phyloP scores from a whole-genome alignment of 2,113 vertebrate species.

The Silurus asotus region DNA sequence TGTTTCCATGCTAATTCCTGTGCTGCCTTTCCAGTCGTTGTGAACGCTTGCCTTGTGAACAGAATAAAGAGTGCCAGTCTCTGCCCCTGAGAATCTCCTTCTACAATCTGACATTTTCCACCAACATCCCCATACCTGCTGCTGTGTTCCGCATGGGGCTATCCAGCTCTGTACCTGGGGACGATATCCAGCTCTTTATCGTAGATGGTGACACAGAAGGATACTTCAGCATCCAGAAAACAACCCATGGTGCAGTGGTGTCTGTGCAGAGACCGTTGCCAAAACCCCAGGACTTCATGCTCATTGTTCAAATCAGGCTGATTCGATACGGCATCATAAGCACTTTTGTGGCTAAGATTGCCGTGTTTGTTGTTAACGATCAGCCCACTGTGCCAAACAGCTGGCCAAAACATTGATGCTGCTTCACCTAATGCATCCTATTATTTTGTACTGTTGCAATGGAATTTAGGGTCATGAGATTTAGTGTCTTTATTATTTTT shows the following conservation, averaged over 20 bases:
- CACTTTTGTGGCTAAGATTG: slow-evolving; percentile 61
- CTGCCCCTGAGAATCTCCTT: slow-evolving; percentile 95
- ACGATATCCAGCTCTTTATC: slow-evolving; percentile 88
- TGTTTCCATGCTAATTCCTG: slow-evolving; percentile 1
- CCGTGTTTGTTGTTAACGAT: slow-evolving; percentile 60
- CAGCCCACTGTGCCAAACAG: slow-evolving; percentile 9
- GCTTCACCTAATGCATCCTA: not conserved
- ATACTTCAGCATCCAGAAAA: slow-evolving; percentile 81
- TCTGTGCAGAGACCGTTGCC: slow-evolving; percentile 44
- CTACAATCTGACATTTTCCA: slow-evolving; percentile 96
- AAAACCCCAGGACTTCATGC: slow-evolving; percentile 57
- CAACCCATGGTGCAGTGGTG: slow-evolving; percentile 54
- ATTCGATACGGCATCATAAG: slow-evolving; percentile 54
- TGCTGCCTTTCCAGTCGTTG: slow-evolving; percentile 87
- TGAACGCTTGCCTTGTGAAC: slow-evolving; percentile 96
- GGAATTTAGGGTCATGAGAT: not conserved
- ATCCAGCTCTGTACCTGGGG: slow-evolving; percentile 81
- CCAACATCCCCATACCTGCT: slow-evolving; percentile 89
- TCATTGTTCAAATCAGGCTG: slow-evolving; percentile 63
- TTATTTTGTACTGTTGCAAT: not conserved
- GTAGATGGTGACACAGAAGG: slow-evolving; percentile 84
- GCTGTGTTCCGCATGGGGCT: slow-evolving; percentile 97
- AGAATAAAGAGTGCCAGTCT: slow-evolving; percentile 87
- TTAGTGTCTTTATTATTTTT: not conserved
- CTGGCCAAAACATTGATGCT: not conserved